Evolutionary conservation across 1,140 invertebrate genomes (phyloP).

Genomic region (Daktulosphaira vitifoliae): DNA sequence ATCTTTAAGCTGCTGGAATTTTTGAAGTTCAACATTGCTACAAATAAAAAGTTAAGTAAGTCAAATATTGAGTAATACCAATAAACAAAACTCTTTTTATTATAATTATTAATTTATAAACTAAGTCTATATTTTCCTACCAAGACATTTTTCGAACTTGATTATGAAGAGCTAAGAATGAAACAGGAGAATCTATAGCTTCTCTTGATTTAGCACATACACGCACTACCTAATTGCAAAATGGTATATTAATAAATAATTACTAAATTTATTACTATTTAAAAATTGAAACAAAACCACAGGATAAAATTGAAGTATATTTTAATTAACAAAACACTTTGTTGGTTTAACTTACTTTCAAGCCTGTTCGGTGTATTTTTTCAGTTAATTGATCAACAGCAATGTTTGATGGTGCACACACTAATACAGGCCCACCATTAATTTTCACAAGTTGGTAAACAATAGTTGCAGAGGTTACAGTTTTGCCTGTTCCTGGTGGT

Average conservation of each 20-base stretch:
- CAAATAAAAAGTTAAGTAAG: too few species aligned
- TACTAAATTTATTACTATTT: slow-evolving; percentile 7
- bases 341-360: slow-evolving; percentile 56
- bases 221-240: slow-evolving; percentile 60
- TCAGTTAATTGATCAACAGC: slow-evolving; percentile 98
- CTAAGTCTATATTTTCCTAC: slow-evolving; percentile 44
- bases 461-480: slow-evolving; percentile 97
- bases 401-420: slow-evolving; percentile 98
- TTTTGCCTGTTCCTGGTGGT: slow-evolving; percentile 83
- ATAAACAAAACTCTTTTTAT: too few species aligned
- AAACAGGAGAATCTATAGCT: slow-evolving; percentile 95
- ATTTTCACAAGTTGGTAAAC: slow-evolving; percentile 97
- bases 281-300: neutral
- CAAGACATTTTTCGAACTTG: slow-evolving; percentile 89
- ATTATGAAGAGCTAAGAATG: slow-evolving; percentile 93
- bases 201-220: slow-evolving; percentile 97
- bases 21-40: slow-evolving; percentile 80
- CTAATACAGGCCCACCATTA: slow-evolving; percentile 85
- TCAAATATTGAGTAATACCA: neutral
- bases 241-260: neutral
- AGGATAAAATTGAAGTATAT: neutral
- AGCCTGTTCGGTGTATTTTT: slow-evolving; percentile 94
- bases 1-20: slow-evolving; percentile 93
- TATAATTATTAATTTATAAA: too few species aligned
- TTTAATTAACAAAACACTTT: too few species aligned